Evolutionary conservation across 2,113 vertebrate genomes (phyloP), one percentile per base, ranked within the genome.

Genomic region (Alosa alosa): DNA sequence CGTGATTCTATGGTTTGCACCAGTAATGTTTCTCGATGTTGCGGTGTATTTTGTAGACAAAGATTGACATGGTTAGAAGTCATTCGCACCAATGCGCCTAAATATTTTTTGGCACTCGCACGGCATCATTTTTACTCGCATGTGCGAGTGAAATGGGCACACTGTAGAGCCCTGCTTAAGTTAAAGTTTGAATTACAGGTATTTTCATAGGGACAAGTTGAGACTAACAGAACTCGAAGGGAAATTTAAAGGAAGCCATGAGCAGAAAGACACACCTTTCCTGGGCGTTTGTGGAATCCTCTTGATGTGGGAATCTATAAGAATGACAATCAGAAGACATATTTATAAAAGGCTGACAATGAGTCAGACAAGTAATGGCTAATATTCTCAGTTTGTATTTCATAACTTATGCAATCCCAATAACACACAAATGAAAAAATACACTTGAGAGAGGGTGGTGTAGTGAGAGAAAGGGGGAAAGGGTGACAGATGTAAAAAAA

Each of bases 271-370:
- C 44, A 44, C 87, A 90, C 89, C 89, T 90, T 89, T 75, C 89
- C 88, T 20, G 89, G 88, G 1, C 88, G 89, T 46, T 85, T 90
- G 82, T 90, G 88, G 55, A 90, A 90, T n/a, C 88, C 83, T 85
- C 89, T 84, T 52, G 81, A 47, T 47, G 81, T 47, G 8, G 86
- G 55, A 72, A 87, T 85, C 89, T 90, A 84, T 6, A 86, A 84
- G 84, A 18, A 68, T 10, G 1, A 39, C 15, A 78, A 4, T 36
- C 13, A 78, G 10, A 39, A 31, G 20, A 31, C 2, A 78, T 78
- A 72, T 36, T 36, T 41, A 41, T 3, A 78, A 15, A 3, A 39
- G 13, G 72, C 72, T 31, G 7, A 68, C 72, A 39, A 31, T 39
- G 11, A 78, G 7, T 72, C 1, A 0, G 11, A 31, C 9, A 10